phyloP scores from a whole-genome alignment of 2,797 vertebrate genomes.

The Lagodon rhomboides region DNA sequence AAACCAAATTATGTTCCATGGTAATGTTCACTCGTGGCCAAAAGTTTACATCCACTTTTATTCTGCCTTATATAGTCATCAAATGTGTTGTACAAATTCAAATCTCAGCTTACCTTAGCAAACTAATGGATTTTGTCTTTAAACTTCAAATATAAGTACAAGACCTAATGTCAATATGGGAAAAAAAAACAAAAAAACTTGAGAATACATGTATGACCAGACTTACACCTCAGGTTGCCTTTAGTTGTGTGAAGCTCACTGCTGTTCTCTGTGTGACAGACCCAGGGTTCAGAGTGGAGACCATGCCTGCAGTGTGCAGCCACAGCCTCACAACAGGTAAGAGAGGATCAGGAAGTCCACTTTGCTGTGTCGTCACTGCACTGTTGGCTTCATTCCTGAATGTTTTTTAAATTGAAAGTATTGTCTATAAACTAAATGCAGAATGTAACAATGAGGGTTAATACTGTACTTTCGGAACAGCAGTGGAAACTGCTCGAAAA shows the following conservation, averaged over 20 bases:
- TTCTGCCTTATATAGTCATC: neutral
- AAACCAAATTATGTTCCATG: neutral
- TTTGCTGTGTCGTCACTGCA: neutral
- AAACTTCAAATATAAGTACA: neutral
- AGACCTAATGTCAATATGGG: neutral
- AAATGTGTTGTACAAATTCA: neutral
- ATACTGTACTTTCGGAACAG: neutral
- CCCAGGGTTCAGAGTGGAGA: conserved; percentile 70
- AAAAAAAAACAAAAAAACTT: neutral
- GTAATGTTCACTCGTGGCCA: neutral
- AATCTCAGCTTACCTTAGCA: neutral
- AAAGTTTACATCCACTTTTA: too few species aligned
- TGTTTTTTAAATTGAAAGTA: too few species aligned
- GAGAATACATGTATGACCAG: neutral
- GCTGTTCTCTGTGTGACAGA: conserved; percentile 55
- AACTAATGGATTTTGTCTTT: neutral
- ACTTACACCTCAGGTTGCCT: neutral
- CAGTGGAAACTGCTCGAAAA: neutral
- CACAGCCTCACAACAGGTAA: conserved; percentile 68
- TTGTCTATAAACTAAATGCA: neutral
- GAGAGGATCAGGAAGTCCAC: neutral
- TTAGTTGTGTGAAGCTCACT: neutral
- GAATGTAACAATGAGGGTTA: neutral
- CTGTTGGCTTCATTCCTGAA: neutral
- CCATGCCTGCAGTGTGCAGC: conserved; percentile 58